Evolutionary conservation across 2,113 vertebrate genomes (phyloP), one percentile per base, ranked within the genome.

Genomic region (Mastomys natalensis): DNA sequence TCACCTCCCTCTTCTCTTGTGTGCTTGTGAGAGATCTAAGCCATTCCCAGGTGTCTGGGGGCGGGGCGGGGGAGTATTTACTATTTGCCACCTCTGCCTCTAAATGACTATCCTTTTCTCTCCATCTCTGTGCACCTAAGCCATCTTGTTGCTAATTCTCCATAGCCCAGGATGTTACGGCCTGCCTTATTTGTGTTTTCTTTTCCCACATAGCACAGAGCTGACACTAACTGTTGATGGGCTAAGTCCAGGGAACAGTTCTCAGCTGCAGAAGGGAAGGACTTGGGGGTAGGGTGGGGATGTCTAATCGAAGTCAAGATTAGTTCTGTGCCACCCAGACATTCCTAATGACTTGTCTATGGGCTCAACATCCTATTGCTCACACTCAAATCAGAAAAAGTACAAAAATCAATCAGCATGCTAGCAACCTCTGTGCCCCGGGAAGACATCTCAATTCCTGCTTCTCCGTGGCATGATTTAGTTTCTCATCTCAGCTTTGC

Each of bases 241-340:
- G 51, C 76, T 53, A 53, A 60, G 40, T 64, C 73, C 9, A 4
- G 8, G 19, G 8, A 80, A 34, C 37, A 37, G 43, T 48, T 70
- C 26, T 55, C 62, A 70, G 1, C 3, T n/a, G 3, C 58, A 31
- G 60, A 73, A 10, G 55, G n/a, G 29, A 55, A 76, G 60, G 72
- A 19, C 68, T 90, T 15, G 34, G 51, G 51, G 51, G 9, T 51
- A 7, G 8, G 48, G 34, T 1, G 2, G 55, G 70, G 40, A 51
- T 66, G 16, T 68, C 91, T 53, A 24, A 55, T 76, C 34, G 70
- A 48, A 16, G 53, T 29, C 1, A 12, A 22, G 51, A 13, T 8
- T 43, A 7, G 7, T 24, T 37, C 34, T 6, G 0, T 0, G 0
- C 24, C 1, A 8, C n/a, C 17, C 9, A 22, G 53, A 29, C 29